Percentiles rank a stretch among this genome's conserved stretches.
These are phyloP conservation scores for Paramuricea clavata DNA, from an alignment of 92 coral and sea anemone species.

Conservation along the genomic window DNA sequence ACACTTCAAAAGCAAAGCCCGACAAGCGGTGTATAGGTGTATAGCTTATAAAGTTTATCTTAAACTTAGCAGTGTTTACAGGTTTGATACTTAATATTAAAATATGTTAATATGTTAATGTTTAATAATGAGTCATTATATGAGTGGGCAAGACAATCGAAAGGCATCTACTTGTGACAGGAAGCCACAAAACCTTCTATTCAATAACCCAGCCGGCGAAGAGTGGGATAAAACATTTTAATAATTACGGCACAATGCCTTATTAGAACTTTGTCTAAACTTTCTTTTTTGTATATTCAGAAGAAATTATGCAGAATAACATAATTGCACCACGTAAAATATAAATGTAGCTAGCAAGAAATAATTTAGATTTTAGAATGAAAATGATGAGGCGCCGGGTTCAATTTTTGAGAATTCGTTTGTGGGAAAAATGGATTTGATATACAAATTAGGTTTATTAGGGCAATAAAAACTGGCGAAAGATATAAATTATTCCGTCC, in stretches of 20 bases:
- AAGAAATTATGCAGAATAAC: neutral
- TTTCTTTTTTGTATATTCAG: neutral
- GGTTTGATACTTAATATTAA: constrained; percentile 19
- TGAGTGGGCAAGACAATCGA: neutral
- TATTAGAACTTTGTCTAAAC: neutral
- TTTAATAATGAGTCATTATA: neutral
- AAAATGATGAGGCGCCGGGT: no score
- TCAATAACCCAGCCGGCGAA: neutral
- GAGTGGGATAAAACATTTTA: neutral
- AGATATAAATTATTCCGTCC: no score
- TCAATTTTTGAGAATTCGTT: no score
- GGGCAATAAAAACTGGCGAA: no score
- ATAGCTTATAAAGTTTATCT: neutral
- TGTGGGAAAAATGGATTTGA: no score
- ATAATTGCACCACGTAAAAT: no score
- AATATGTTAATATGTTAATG: constrained; percentile 4
- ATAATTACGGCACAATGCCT: neutral
- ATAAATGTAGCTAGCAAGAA: neutral
- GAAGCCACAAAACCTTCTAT: neutral
- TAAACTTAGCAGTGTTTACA: constrained; percentile 24
- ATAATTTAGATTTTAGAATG: no score
- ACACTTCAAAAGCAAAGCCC: neutral
- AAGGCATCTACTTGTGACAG: constrained; percentile 1
- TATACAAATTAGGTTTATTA: no score
- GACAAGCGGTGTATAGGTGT: neutral